phyloP scores from a whole-genome alignment of 2,797 vertebrate species.

The Harpia harpyja region DNA sequence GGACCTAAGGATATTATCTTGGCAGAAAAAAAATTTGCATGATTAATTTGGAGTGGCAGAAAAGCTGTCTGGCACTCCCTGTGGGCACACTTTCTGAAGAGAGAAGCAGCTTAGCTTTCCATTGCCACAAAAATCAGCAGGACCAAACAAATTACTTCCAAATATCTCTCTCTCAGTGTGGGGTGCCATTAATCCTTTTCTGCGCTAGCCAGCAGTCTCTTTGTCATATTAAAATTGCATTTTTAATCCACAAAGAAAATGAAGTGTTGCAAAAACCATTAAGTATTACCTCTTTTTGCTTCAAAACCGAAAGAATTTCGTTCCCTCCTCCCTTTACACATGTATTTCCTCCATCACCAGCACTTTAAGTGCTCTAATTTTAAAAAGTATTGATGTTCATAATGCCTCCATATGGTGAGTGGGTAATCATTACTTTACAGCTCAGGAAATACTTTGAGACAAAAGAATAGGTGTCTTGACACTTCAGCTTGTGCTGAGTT shows the following conservation, averaged over 20 bases:
- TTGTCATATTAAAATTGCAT: neutral
- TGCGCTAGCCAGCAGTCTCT: conserved; percentile 11
- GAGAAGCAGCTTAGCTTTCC: conserved; percentile 4
- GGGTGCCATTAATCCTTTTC: conserved; percentile 23
- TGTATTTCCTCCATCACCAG: neutral
- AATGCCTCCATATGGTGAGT: neutral
- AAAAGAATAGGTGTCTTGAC: neutral
- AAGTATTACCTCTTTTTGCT: neutral
- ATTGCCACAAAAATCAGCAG: conserved; percentile 30
- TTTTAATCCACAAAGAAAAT: neutral
- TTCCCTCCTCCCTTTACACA: neutral
- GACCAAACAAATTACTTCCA: conserved; percentile 38
- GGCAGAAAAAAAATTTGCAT: conserved; percentile 1
- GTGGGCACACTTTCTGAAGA: neutral
- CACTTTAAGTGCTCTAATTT: neutral
- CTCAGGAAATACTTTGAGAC: neutral
- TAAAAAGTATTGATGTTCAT: neutral
- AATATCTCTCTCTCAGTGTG: neutral
- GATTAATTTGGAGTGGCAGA: conserved; percentile 20
- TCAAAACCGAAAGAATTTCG: neutral
- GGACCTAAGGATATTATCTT: conserved; percentile 30
- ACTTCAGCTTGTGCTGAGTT: neutral
- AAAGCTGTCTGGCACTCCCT: conserved; percentile 34
- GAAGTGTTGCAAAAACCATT: neutral
- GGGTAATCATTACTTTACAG: neutral